Percentiles rank a stretch among this genome's conserved stretches.
Conservation (phyloP, 23 tunicate species). For the Clavelina lepadiformis region DNA sequence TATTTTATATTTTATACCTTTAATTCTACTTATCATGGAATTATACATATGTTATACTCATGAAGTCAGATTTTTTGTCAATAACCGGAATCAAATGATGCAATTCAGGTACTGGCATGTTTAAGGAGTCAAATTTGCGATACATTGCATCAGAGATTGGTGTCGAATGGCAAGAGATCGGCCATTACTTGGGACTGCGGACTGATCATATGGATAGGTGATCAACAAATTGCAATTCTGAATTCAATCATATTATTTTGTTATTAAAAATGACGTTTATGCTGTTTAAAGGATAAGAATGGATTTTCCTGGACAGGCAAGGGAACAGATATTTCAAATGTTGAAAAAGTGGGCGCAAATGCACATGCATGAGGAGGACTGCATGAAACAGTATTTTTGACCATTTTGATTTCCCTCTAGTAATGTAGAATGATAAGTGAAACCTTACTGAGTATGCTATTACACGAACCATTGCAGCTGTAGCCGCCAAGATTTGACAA, state of each 20-base stretch:
- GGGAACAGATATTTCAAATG: conserved; percentile 71
- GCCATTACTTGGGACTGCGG: conserved; percentile 34
- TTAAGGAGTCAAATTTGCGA: conserved; percentile 50
- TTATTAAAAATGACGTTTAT: not conserved
- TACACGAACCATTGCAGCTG: no score
- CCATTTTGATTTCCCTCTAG: no score
- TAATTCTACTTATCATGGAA: no score
- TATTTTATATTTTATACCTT: not conserved
- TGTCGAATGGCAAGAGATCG: conserved; percentile 64
- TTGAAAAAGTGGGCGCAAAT: conserved; percentile 43
- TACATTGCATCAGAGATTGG: conserved; percentile 55
- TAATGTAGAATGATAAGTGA: no score
- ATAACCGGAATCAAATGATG: no score
- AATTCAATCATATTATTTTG: no score
- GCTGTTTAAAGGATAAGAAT: conserved; percentile 45
- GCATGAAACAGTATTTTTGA: conserved; percentile 50
- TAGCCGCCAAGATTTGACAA: no score
- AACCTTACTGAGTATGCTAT: no score
- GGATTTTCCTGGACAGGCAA: conserved; percentile 33
- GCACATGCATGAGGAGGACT: conserved; percentile 65
- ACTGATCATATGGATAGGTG: conserved; percentile 51
- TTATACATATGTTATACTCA: no score
- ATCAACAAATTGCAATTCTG: no score
- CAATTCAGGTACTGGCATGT: conserved; percentile 66
- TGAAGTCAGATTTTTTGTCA: no score